Conservation (phyloP, 2,113 vertebrate genomes). For the Pseudorasbora parva region DNA sequence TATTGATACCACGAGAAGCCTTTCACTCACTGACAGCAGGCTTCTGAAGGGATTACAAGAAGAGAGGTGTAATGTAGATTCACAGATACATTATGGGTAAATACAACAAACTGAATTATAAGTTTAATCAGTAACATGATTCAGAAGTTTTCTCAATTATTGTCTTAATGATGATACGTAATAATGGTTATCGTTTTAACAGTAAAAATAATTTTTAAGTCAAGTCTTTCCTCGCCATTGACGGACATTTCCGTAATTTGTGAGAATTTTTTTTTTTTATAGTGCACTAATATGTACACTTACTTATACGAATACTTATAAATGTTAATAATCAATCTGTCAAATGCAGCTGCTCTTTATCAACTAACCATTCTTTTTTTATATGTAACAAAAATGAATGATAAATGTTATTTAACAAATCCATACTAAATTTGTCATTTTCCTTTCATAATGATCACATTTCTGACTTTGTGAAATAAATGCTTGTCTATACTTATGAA, state of each 20-base stretch:
- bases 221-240: no score
- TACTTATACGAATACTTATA: not conserved
- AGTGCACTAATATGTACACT: not conserved
- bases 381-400: not conserved
- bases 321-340: not conserved
- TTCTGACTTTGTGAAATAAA: constrained; percentile 69
- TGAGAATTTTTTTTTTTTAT: not conserved
- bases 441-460: constrained; percentile 16
- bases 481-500: constrained; percentile 65
- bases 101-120: not conserved
- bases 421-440: not conserved
- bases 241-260: no score
- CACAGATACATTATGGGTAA: not conserved
- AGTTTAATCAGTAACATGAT: not conserved
- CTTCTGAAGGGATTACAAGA: no score
- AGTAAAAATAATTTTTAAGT: not conserved
- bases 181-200: not conserved
- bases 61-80: no score
- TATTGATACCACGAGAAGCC: not conserved
- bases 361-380: not conserved
- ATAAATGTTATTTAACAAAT: not conserved
- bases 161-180: not conserved
- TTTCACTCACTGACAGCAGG: not conserved
- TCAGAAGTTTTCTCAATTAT: not conserved
- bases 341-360: not conserved